Conservation (phyloP, 2,888 invertebrate species). For the Clepsis dumicolana region DNA sequence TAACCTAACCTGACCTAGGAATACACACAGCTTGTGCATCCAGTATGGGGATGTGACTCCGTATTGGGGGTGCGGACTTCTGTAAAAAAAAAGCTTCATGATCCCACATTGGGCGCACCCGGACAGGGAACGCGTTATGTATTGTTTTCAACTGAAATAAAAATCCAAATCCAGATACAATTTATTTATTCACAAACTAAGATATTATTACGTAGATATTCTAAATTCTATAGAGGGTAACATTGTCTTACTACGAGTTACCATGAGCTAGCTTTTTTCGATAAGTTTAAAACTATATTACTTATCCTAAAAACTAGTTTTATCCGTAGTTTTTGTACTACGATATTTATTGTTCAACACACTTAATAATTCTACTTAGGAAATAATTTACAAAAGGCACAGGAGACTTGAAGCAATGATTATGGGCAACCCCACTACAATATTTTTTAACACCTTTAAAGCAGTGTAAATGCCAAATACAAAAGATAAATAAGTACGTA, state of each 20-base stretch:
- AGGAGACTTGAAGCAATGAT: background rate
- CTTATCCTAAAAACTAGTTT: background rate
- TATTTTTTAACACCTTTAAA: background rate
- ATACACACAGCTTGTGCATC: too few species aligned
- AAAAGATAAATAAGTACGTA: slow-evolving; percentile 4
- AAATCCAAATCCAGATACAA: slow-evolving; percentile 1
- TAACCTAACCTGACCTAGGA: too few species aligned
- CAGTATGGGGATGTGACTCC: too few species aligned
- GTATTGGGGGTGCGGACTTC: too few species aligned
- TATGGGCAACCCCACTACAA: background rate
- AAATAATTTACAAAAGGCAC: slow-evolving; percentile 39
- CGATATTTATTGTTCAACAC: slow-evolving; percentile 22
- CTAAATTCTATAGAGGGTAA: slow-evolving; percentile 33
- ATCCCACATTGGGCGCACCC: too few species aligned
- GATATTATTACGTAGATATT: background rate
- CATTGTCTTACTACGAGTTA: slow-evolving; percentile 26
- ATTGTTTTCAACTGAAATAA: background rate
- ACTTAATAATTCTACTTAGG: slow-evolving; percentile 6
- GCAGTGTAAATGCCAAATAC: background rate
- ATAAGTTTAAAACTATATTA: slow-evolving; percentile 25
- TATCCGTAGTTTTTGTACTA: background rate
- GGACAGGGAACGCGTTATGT: too few species aligned
- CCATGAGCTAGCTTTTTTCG: slow-evolving; percentile 37
- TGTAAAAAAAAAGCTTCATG: too few species aligned
- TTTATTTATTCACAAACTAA: slow-evolving; percentile 15